A percentile compares a stretch with the other conserved stretches of the same genome.
Conservation (phyloP, 1,140 invertebrate genomes). For the Pseudomyrmex sp. region DNA sequence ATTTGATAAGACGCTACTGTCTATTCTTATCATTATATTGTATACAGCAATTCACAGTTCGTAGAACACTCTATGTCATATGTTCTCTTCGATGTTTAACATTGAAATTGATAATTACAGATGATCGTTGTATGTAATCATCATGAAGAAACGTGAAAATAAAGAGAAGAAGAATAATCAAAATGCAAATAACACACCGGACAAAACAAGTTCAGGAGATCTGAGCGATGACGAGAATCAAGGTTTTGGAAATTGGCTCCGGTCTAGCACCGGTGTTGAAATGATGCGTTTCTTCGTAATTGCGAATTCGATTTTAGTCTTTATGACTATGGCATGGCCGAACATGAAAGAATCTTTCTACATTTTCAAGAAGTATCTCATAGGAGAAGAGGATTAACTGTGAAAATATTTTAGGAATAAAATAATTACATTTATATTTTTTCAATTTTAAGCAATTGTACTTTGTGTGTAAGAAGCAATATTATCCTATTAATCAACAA, state of each 20-base stretch:
- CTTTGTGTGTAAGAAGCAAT: background rate
- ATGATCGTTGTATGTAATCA: constrained; percentile 38
- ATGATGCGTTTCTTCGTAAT: constrained; percentile 87
- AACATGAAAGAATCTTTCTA: constrained; percentile 82
- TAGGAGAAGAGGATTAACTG: constrained; percentile 72
- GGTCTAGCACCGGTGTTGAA: constrained; percentile 85
- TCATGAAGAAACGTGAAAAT: constrained; percentile 67
- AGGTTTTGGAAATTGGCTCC: constrained; percentile 86
- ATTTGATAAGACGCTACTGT: too few species aligned
- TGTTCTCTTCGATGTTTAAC: background rate
- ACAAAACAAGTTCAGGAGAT: constrained; percentile 61
- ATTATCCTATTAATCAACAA: background rate
- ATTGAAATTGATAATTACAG: constrained; percentile 51
- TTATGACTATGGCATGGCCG: constrained; percentile 86
- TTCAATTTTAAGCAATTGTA: background rate
- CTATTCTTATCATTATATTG: background rate
- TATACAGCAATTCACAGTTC: background rate
- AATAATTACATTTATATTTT: background rate
- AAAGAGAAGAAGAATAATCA: constrained; percentile 45
- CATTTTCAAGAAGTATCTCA: constrained; percentile 82
- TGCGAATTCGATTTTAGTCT: constrained; percentile 86
- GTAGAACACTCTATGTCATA: background rate
- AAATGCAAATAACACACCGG: background rate
- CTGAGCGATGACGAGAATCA: constrained; percentile 82
- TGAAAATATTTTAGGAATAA: background rate